A percentile compares a stretch with the other conserved stretches of the same genome.
These are phyloP conservation scores for Picathartes gymnocephalus DNA, from an alignment of 2,113 vertebrate genomes.

Conservation along the genomic window DNA sequence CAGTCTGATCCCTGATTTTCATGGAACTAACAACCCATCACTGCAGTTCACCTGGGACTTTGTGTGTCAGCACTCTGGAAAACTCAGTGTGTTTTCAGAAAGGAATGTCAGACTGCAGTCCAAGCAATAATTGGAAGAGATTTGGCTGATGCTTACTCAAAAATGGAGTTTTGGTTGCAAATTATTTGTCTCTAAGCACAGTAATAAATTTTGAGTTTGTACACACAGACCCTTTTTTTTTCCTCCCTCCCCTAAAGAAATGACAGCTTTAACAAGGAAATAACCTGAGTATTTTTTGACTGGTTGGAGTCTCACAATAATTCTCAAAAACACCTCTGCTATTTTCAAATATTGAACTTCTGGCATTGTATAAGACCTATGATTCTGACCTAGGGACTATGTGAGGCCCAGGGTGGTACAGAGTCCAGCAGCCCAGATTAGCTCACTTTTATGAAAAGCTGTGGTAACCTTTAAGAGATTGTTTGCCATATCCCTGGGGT, in stretches of 20 bases:
- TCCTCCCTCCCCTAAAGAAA: background rate
- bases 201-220: background rate
- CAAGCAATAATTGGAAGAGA: background rate
- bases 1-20: background rate
- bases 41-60: background rate
- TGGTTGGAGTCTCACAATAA: background rate
- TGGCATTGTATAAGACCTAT: background rate
- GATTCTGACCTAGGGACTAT: background rate
- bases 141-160: background rate
- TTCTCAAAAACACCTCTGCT: background rate
- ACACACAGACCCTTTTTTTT: fast-evolving
- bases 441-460: background rate
- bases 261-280: background rate
- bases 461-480: background rate
- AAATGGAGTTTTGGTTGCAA: background rate
- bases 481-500: background rate
- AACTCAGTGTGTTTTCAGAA: background rate
- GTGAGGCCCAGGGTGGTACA: background rate
- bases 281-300: background rate
- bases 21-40: background rate
- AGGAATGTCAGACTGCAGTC: background rate
- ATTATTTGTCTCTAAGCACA: background rate
- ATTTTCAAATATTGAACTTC: background rate
- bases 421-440: background rate
- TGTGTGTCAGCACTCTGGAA: background rate